Conservation (phyloP, 2,113 vertebrate genomes). For the Podocnemis expansa region DNA sequence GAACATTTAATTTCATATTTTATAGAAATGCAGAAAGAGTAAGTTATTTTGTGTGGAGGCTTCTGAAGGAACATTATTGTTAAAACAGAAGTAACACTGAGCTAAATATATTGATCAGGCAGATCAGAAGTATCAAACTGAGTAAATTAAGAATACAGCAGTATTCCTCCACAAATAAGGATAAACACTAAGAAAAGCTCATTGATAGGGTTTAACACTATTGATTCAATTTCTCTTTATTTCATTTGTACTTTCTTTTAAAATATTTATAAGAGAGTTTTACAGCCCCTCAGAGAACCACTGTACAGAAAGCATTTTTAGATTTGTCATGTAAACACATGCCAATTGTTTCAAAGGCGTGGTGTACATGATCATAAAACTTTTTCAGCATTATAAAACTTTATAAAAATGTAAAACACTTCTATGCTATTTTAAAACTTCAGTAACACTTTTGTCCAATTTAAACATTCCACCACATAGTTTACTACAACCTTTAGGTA, state of each 20-base stretch:
- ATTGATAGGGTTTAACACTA: not conserved
- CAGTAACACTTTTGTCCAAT: fast-evolving
- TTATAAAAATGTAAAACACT: not conserved
- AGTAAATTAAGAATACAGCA: not conserved
- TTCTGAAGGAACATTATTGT: not conserved
- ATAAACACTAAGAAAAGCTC: not conserved
- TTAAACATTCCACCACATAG: not conserved
- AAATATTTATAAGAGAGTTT: too few species aligned
- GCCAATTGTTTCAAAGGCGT: not conserved
- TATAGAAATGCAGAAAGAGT: not conserved
- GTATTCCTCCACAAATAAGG: not conserved
- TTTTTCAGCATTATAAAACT: not conserved
- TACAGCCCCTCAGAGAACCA: not conserved
- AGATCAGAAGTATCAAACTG: not conserved
- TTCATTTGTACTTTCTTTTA: too few species aligned
- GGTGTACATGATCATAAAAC: not conserved
- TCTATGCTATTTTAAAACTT: not conserved
- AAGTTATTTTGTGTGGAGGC: not conserved
- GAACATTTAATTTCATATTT: not conserved
- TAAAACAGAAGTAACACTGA: too few species aligned
- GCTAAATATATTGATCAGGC: not conserved
- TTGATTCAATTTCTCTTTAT: not conserved
- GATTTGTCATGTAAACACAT: not conserved
- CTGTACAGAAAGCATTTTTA: not conserved
- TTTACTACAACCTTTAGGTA: not conserved